phyloP scores from a whole-genome alignment of 2,888 invertebrate species.

The Julus scandinavius region DNA sequence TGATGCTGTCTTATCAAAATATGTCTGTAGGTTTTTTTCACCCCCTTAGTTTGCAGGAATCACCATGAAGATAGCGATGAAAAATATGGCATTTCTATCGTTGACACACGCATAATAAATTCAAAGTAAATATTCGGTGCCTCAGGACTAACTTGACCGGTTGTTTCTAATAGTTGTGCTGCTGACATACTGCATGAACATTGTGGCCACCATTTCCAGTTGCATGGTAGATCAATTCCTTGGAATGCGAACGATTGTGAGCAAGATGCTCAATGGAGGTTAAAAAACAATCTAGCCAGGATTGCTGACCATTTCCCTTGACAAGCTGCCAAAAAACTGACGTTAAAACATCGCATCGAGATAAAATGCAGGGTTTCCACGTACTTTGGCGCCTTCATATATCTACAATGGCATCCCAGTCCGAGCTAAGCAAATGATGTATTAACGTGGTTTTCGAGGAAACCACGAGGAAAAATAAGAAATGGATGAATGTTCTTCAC shows the following conservation, averaged over 20 bases:
- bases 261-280: neutral
- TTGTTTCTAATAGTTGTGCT: neutral
- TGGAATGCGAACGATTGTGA: neutral
- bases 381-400: neutral
- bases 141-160: neutral
- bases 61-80: constrained; percentile 39
- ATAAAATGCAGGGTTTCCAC: neutral
- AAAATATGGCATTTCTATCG: neutral
- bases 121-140: neutral
- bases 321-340: neutral
- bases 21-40: neutral
- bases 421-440: neutral
- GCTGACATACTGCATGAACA: neutral
- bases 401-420: neutral
- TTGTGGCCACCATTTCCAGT: neutral
- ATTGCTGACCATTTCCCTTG: neutral
- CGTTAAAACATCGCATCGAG: neutral
- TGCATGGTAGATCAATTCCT: neutral
- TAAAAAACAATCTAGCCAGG: constrained; percentile 13
- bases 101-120: neutral
- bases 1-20: constrained; percentile 17
- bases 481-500: too few relatives aligned
- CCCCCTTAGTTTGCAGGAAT: neutral
- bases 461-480: too few relatives aligned
- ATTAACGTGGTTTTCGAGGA: too few relatives aligned